A percentile compares a stretch with the other conserved stretches of the same genome.
Conservation (phyloP, 1,140 invertebrate species). For the Orius insidiosus region DNA sequence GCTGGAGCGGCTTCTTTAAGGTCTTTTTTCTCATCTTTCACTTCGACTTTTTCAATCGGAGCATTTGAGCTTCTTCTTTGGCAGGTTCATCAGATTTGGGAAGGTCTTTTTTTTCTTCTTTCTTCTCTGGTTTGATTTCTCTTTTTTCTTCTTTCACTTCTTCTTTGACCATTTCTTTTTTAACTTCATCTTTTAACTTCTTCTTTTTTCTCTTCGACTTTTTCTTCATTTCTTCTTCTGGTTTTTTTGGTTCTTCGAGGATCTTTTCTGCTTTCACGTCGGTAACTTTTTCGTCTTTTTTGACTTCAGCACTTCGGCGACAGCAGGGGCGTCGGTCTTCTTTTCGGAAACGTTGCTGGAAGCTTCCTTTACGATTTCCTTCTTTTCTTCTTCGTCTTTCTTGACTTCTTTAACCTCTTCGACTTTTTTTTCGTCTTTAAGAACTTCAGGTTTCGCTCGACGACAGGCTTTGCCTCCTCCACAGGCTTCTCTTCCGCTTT, state of each 20-base stretch:
- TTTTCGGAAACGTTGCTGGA: slow-evolving; percentile 16
- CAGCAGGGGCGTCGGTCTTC: slow-evolving; percentile 10
- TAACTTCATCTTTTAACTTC: slow-evolving; percentile 16
- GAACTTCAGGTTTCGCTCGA: slow-evolving; percentile 4
- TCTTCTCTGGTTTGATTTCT: not conserved
- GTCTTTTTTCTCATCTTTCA: slow-evolving; percentile 12
- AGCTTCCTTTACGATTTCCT: slow-evolving; percentile 4
- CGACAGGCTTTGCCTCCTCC: slow-evolving; percentile 1
- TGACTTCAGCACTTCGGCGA: slow-evolving; percentile 10
- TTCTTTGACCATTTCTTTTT: slow-evolving; percentile 10
- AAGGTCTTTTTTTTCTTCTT: not conserved
- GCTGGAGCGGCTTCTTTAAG: slow-evolving; percentile 5
- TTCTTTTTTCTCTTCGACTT: slow-evolving; percentile 2
- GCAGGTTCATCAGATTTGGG: slow-evolving; percentile 7
- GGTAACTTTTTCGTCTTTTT: slow-evolving; percentile 15
- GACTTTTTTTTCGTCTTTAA: slow-evolving; percentile 1
- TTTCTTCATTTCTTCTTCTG: slow-evolving; percentile 5
- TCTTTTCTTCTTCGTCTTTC: not conserved
- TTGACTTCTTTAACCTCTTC: not conserved
- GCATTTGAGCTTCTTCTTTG: slow-evolving; percentile 6
- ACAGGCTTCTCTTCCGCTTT: slow-evolving; percentile 1
- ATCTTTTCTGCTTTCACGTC: slow-evolving; percentile 9
- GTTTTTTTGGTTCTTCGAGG: not conserved
- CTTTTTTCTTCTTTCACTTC: slow-evolving; percentile 9
- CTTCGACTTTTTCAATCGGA: slow-evolving; percentile 7